Evolutionary conservation across 2,888 invertebrate species (phyloP).

Genomic region (Eudasyphora cyanicolor): DNA sequence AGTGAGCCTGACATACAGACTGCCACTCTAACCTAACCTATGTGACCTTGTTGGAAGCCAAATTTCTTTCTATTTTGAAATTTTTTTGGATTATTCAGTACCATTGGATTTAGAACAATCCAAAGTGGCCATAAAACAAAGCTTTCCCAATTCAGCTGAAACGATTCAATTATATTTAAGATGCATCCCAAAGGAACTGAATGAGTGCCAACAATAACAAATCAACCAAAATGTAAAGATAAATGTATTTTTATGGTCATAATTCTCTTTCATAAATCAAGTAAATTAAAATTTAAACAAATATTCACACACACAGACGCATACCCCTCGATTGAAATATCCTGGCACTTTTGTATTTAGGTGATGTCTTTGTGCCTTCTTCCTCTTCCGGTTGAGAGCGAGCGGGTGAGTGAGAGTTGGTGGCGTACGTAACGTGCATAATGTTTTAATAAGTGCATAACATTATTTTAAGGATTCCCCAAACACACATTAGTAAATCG

Average conservation of each 20-base stretch:
- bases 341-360: background rate
- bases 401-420: too few relatives aligned
- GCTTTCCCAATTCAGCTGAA: too few relatives aligned
- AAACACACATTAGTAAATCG: constrained; percentile 55
- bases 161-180: background rate
- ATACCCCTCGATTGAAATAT: too few relatives aligned
- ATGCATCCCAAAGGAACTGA: constrained; percentile 1
- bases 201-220: background rate
- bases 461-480: constrained; percentile 63
- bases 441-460: constrained; percentile 58
- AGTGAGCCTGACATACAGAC: too few relatives aligned
- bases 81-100: too few relatives aligned
- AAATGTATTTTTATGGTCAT: constrained; percentile 26
- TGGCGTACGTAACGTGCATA: constrained; percentile 9
- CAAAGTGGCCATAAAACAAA: too few relatives aligned
- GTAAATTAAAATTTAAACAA: constrained; percentile 27
- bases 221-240: constrained; percentile 26
- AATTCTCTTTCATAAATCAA: constrained; percentile 28
- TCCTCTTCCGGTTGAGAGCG: background rate
- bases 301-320: background rate
- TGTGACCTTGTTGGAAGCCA: too few relatives aligned
- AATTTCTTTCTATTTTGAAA: too few relatives aligned
- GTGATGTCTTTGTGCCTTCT: background rate
- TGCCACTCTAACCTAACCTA: too few relatives aligned
- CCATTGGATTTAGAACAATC: too few relatives aligned